A percentile compares a stretch with the other conserved stretches of the same genome.
These are phyloP conservation scores for Rhipidura dahli DNA, from an alignment of 2,113 vertebrate genomes.

Conservation along the genomic window DNA sequence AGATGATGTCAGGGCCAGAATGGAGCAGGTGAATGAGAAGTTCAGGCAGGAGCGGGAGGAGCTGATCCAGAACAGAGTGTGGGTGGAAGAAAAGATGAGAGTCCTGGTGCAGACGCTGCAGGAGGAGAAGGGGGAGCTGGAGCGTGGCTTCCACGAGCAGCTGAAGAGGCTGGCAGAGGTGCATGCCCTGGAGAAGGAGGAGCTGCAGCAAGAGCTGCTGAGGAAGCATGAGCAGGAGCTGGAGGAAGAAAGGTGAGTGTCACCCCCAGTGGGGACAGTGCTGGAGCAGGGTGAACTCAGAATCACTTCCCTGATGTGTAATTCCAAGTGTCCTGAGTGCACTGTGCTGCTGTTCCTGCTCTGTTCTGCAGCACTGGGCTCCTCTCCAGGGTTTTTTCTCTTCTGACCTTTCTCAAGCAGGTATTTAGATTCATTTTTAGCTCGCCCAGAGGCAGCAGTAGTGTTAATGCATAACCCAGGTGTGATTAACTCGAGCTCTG, in stretches of 20 bases:
- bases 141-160: constrained; percentile 53
- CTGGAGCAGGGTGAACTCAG: neutral
- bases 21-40: constrained; percentile 67
- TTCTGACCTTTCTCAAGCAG: neutral
- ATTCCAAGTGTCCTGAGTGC: neutral
- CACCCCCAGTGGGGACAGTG: neutral
- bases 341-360: neutral
- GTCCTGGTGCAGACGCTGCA: constrained; percentile 33
- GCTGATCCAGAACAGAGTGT: constrained; percentile 43
- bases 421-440: neutral
- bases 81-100: constrained; percentile 65
- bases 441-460: neutral
- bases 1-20: constrained; percentile 46
- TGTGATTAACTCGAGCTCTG: neutral
- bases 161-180: constrained; percentile 62
- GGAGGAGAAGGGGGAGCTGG: constrained; percentile 67
- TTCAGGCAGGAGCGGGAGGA: constrained; percentile 77
- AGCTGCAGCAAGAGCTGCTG: constrained; percentile 63
- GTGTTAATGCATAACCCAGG: neutral
- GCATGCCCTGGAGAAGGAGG: constrained; percentile 65
- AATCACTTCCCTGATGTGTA: neutral
- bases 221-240: constrained; percentile 79
- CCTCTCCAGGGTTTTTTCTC: neutral
- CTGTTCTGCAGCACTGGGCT: neutral
- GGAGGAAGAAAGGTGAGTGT: constrained; percentile 84